Percentiles rank a stretch among this genome's conserved stretches.
These are phyloP conservation scores for Lethenteron camtschaticum DNA, from an alignment of 2,113 vertebrate species.

Conservation along the genomic window DNA sequence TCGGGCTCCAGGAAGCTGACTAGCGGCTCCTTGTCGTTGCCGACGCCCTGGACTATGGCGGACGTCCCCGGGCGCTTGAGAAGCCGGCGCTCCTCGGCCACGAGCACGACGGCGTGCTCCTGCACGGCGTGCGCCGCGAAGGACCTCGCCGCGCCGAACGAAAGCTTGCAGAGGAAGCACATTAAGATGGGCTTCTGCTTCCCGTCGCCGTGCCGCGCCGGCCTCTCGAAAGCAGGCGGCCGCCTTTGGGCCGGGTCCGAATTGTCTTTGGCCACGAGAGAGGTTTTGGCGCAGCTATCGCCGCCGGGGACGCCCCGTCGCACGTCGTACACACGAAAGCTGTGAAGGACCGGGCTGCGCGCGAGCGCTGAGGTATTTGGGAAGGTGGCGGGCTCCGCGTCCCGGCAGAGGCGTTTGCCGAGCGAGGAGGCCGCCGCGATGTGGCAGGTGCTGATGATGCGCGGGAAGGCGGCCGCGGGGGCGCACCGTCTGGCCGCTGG, in stretches of 20 bases:
- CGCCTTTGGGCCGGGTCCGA: constrained; percentile 80
- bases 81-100: constrained; percentile 80
- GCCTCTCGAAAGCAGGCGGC: constrained; percentile 79
- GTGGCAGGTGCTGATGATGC: constrained; percentile 99
- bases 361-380: constrained; percentile 97
- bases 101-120: constrained; percentile 91
- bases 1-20: constrained; percentile 96
- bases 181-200: constrained; percentile 98
- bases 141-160: constrained; percentile 86
- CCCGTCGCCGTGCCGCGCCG: constrained; percentile 57
- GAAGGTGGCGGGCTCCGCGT: constrained; percentile 56
- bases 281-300: constrained; percentile 99
- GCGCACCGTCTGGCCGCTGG: constrained; percentile 35
- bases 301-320: constrained; percentile 99
- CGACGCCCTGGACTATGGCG: constrained; percentile 98
- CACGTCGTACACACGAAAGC: constrained; percentile 98
- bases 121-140: constrained; percentile 95
- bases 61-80: constrained; percentile 94
- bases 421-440: constrained; percentile 91
- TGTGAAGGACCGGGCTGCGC: constrained; percentile 98
- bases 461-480: constrained; percentile 55
- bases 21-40: constrained; percentile 97
- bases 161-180: constrained; percentile 99
- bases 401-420: constrained; percentile 93
- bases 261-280: constrained; percentile 99